phyloP scores from a whole-genome alignment of 2,888 invertebrate species.

The Ctenicera cuprea region DNA sequence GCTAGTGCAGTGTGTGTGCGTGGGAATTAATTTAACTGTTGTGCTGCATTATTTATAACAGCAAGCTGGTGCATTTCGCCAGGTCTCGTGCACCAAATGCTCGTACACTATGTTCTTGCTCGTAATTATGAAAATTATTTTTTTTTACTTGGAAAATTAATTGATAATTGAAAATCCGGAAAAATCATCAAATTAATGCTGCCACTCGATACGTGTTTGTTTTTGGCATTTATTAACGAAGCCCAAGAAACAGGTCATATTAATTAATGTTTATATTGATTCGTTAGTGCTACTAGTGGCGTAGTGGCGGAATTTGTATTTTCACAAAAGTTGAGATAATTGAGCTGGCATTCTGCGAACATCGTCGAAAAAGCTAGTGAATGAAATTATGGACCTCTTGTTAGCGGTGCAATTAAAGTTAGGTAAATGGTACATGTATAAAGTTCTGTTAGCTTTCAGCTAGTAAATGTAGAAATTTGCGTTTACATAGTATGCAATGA shows the following conservation, averaged over 20 bases:
- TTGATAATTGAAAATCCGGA: background rate
- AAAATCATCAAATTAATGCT: background rate
- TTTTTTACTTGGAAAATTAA: background rate
- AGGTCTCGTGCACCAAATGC: too few species aligned
- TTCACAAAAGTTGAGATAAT: slow-evolving; percentile 32
- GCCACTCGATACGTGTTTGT: slow-evolving; percentile 7
- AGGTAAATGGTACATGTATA: slow-evolving; percentile 35
- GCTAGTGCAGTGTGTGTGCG: slow-evolving; percentile 51
- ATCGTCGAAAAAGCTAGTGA: slow-evolving; percentile 35
- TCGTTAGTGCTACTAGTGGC: background rate
- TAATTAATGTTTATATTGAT: slow-evolving; percentile 32
- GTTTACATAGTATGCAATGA: background rate
- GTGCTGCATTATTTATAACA: slow-evolving; percentile 58
- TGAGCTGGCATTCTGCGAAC: slow-evolving; percentile 32
- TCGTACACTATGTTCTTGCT: background rate
- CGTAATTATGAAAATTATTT: background rate
- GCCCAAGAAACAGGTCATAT: slow-evolving; percentile 7
- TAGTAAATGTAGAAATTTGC: background rate
- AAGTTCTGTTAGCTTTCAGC: slow-evolving; percentile 24
- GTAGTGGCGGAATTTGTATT: slow-evolving; percentile 5
- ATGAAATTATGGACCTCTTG: slow-evolving; percentile 37
- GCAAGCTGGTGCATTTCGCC: slow-evolving; percentile 41
- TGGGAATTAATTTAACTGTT: slow-evolving; percentile 56
- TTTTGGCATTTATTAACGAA: slow-evolving; percentile 13
- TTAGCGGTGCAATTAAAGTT: slow-evolving; percentile 39